Conservation (phyloP, 2,888 invertebrate genomes). For the Sturmia bella region DNA sequence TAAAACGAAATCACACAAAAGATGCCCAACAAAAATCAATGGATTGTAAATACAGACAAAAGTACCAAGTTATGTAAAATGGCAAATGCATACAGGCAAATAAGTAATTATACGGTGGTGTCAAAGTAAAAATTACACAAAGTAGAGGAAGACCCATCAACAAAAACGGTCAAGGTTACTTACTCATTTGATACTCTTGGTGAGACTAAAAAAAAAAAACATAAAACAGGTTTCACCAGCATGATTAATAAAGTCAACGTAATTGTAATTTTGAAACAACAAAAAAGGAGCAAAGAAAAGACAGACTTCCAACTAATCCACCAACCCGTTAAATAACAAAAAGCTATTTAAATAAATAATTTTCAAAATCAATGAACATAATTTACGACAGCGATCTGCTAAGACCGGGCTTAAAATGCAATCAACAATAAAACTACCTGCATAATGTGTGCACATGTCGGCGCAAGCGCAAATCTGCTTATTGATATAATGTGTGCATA, state of each 20-base stretch:
- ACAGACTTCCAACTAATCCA: too few relatives aligned
- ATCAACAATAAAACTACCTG: slow-evolving; percentile 39
- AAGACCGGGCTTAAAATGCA: slow-evolving; percentile 25
- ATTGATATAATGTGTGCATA: slow-evolving; percentile 25
- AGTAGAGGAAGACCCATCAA: neutral
- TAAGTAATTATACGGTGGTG: neutral
- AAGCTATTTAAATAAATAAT: slow-evolving; percentile 10
- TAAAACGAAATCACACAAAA: slow-evolving; percentile 21
- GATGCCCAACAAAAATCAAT: neutral
- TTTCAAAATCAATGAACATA: neutral
- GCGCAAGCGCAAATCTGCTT: slow-evolving; percentile 1
- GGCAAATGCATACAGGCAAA: neutral
- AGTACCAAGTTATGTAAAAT: neutral
- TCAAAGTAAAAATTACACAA: slow-evolving; percentile 6
- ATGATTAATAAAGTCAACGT: neutral
- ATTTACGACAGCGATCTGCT: neutral
- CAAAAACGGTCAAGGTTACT: slow-evolving; percentile 39
- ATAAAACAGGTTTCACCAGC: neutral
- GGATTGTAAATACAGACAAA: neutral
- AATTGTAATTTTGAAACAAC: neutral
- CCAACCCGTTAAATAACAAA: neutral
- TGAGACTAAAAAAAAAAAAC: neutral
- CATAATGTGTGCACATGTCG: slow-evolving; percentile 11
- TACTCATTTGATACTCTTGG: neutral
- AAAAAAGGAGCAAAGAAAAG: neutral